Conservation (phyloP, 1,140 invertebrate species). For the Araneus ventricosus region DNA sequence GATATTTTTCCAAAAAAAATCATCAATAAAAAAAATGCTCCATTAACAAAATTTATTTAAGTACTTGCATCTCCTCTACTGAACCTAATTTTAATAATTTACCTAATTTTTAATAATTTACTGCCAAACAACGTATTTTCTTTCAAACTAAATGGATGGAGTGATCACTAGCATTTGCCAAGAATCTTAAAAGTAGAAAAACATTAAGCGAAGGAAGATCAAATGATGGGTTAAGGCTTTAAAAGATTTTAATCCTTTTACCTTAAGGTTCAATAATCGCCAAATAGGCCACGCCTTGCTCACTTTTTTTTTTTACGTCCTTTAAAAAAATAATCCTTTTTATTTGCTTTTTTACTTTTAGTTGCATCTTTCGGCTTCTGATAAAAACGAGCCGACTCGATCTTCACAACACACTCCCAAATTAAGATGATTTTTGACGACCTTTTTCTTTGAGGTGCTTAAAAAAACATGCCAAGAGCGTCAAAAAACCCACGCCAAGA, state of each 20-base stretch:
- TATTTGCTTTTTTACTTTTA: background rate
- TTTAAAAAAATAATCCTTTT: background rate
- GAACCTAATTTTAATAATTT: no score
- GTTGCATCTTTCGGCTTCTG: background rate
- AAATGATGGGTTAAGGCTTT: background rate
- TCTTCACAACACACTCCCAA: conserved; percentile 24
- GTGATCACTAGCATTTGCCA: no score
- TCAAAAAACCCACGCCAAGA: conserved; percentile 47
- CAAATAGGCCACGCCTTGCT: conserved; percentile 2
- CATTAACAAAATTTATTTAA: no score
- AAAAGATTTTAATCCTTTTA: background rate
- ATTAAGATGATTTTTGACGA: conserved; percentile 48
- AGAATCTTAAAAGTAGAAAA: no score
- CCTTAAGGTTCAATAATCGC: conserved; percentile 34
- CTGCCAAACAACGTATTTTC: no score
- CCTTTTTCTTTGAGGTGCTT: conserved; percentile 37
- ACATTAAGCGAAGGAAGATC: no score
- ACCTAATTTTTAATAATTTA: no score
- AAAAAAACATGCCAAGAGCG: conserved; percentile 43
- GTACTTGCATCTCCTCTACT: no score
- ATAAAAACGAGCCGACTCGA: background rate
- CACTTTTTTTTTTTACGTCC: background rate
- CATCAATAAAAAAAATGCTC: no score
- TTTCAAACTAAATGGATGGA: no score
- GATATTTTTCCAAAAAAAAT: no score